These are phyloP conservation scores for Rhinella marina DNA, from an alignment of 2,797 vertebrate species.

Conservation along the genomic window DNA sequence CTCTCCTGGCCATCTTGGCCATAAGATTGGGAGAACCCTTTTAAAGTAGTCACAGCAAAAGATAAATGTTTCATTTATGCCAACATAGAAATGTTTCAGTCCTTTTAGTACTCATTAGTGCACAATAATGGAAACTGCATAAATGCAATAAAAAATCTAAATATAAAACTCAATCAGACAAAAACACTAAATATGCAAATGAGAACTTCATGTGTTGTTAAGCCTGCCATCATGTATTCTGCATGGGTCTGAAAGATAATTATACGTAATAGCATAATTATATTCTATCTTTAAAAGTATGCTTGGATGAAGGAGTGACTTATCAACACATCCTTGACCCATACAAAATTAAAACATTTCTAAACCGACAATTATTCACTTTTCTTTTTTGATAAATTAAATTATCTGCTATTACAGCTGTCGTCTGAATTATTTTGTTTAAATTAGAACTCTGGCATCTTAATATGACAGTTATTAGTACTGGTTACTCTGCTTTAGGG, in stretches of 20 bases:
- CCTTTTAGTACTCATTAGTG: not conserved
- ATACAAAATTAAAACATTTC: constrained; percentile 44
- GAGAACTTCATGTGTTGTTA: not conserved
- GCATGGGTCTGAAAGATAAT: not conserved
- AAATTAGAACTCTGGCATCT: constrained; percentile 46
- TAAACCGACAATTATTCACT: constrained; percentile 44
- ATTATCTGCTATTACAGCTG: constrained; percentile 56
- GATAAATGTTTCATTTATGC: too few species aligned
- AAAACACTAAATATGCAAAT: not conserved
- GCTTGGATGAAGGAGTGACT: constrained; percentile 25
- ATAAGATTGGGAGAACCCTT: too few species aligned
- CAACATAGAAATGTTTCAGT: too few species aligned
- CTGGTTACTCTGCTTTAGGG: constrained; percentile 45
- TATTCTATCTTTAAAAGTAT: constrained; percentile 25
- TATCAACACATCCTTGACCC: constrained; percentile 46
- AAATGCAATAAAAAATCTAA: not conserved
- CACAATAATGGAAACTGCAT: not conserved
- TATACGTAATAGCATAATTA: constrained; percentile 43
- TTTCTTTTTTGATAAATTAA: constrained; percentile 60
- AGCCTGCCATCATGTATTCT: constrained; percentile 3
- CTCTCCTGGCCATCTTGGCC: too few species aligned
- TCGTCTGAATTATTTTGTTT: constrained; percentile 62
- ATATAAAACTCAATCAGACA: not conserved
- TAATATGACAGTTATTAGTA: constrained; percentile 52
- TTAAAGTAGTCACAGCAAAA: too few species aligned